phyloP scores from a whole-genome alignment of 2,797 vertebrate species.

The Pseudocheirus occidentalis region DNA sequence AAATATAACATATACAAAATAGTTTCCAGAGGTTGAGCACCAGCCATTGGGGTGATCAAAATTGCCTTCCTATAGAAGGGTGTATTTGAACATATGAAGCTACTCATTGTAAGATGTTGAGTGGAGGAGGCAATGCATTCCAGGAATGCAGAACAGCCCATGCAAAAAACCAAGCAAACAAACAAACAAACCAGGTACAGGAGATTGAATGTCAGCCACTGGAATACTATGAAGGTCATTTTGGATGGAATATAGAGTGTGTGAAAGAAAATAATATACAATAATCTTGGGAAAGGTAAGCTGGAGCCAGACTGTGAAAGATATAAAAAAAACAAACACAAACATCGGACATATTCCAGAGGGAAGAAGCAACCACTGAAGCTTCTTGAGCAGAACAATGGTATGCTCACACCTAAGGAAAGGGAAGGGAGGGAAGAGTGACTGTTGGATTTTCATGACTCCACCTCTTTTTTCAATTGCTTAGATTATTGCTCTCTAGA shows the following conservation, averaged over 20 bases:
- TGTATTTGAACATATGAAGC: not conserved
- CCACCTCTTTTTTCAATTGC: not conserved
- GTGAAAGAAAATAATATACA: not conserved
- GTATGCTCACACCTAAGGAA: not conserved
- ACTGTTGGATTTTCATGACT: not conserved
- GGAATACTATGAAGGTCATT: not conserved
- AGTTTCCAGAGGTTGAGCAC: not conserved
- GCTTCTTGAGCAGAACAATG: not conserved
- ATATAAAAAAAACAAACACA: not conserved
- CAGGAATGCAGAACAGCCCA: not conserved
- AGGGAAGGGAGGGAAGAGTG: not conserved
- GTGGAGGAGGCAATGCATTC: not conserved
- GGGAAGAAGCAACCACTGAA: not conserved
- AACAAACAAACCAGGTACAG: not conserved
- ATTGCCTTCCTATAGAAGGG: not conserved
- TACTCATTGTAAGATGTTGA: not conserved
- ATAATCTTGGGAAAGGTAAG: not conserved
- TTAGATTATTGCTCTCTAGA: not conserved
- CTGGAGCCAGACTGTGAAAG: not conserved
- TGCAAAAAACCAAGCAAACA: not conserved
- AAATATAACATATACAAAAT: not conserved
- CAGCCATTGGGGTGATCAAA: not conserved
- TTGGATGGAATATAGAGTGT: not conserved
- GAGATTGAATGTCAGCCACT: not conserved
- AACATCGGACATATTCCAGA: not conserved